Evolutionary conservation across 2,888 invertebrate genomes (phyloP).

Genomic region (Amblyteles armatorius): DNA sequence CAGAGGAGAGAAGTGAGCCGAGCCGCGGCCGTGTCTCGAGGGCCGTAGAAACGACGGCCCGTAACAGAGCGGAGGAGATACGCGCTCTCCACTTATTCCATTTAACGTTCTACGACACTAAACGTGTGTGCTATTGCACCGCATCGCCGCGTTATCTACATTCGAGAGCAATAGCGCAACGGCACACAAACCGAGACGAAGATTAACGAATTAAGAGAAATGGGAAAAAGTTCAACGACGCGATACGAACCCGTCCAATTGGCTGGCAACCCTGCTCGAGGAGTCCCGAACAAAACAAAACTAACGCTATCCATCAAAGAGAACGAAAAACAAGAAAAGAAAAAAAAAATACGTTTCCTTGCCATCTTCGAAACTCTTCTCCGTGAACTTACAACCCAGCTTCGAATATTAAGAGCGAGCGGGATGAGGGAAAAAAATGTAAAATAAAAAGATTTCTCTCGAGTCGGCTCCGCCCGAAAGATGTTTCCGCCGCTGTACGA

Average conservation of each 20-base stretch:
- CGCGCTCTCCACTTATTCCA: constrained; percentile 61
- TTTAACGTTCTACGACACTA: constrained; percentile 27
- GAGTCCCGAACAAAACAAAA: neutral
- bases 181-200: constrained; percentile 17
- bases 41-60: constrained; percentile 11
- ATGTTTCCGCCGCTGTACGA: constrained; percentile 26
- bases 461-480: constrained; percentile 25
- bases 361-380: neutral
- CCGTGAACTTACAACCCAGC: constrained; percentile 14
- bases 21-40: constrained; percentile 51
- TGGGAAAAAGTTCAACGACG: constrained; percentile 46
- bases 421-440: neutral
- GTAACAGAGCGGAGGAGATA: constrained; percentile 52
- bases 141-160: constrained; percentile 39
- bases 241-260: constrained; percentile 23
- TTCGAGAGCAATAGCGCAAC: constrained; percentile 18
- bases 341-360: neutral
- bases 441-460: constrained; percentile 13
- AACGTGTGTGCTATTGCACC: constrained; percentile 16
- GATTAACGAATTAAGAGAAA: constrained; percentile 60
- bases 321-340: neutral
- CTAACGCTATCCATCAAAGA: neutral
- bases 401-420: neutral
- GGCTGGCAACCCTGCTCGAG: constrained; percentile 14
- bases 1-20: constrained; percentile 24